These are phyloP conservation scores for Drosophila burlai DNA, from an alignment of 1,140 invertebrate genomes.

Conservation along the genomic window DNA sequence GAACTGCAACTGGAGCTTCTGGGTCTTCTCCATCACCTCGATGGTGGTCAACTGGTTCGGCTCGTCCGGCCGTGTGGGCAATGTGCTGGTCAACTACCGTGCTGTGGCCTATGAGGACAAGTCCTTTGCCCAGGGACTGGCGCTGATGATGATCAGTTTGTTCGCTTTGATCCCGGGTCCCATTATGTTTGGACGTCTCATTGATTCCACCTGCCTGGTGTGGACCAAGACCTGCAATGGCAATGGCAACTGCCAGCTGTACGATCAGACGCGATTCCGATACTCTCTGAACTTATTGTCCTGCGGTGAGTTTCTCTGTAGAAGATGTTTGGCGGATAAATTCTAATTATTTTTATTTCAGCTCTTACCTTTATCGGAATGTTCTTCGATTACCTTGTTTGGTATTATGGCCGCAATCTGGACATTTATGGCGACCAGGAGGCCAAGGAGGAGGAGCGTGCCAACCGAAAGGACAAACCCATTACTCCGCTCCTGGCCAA, in stretches of 20 bases:
- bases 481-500: conserved; percentile 73
- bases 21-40: conserved; percentile 85
- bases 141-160: conserved; percentile 88
- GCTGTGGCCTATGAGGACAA: conserved; percentile 88
- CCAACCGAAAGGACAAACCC: conserved; percentile 58
- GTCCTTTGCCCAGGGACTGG: conserved; percentile 88
- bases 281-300: conserved; percentile 87
- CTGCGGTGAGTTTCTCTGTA: conserved; percentile 85
- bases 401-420: conserved; percentile 87
- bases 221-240: conserved; percentile 88
- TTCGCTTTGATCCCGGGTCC: conserved; percentile 89
- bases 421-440: conserved; percentile 88
- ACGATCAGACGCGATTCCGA: conserved; percentile 87
- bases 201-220: conserved; percentile 88
- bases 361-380: conserved; percentile 86
- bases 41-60: conserved; percentile 87
- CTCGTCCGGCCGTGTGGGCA: conserved; percentile 88
- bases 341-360: conserved; percentile 42
- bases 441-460: conserved; percentile 66
- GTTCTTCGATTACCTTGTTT: conserved; percentile 87
- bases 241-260: conserved; percentile 88
- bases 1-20: conserved; percentile 86
- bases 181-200: conserved; percentile 88
- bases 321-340: not conserved
- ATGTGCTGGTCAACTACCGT: conserved; percentile 88